Evolutionary conservation across 1,140 invertebrate genomes (phyloP).

Genomic region (Drosophila orosa): DNA sequence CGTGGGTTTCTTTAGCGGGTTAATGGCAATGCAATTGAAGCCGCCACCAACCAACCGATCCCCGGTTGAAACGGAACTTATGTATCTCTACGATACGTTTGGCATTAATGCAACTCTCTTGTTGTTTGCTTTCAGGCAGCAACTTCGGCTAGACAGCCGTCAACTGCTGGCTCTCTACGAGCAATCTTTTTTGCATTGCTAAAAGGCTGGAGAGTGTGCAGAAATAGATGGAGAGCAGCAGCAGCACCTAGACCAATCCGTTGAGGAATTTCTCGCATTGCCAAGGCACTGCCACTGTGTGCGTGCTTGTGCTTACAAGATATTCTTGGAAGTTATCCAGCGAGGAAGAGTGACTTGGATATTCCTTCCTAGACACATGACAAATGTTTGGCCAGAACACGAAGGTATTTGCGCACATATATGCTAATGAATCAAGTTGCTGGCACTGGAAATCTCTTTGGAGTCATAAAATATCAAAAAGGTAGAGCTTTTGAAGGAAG

Average conservation of each 20-base stretch:
- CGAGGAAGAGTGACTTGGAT: slow-evolving; percentile 31
- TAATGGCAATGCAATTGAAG: slow-evolving; percentile 54
- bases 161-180: slow-evolving; percentile 12
- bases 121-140: slow-evolving; percentile 30
- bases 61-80: slow-evolving; percentile 50
- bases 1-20: slow-evolving; percentile 45
- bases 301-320: slow-evolving; percentile 36
- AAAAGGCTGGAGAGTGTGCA: slow-evolving; percentile 21
- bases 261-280: slow-evolving; percentile 50
- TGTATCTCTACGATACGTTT: slow-evolving; percentile 26
- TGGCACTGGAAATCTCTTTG: not conserved
- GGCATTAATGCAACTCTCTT: slow-evolving; percentile 44
- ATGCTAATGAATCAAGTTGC: slow-evolving; percentile 39
- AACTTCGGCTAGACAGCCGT: slow-evolving; percentile 36
- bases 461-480: slow-evolving; percentile 5
- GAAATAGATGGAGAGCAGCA: slow-evolving; percentile 12
- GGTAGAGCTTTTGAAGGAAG: not conserved
- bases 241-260: slow-evolving; percentile 12
- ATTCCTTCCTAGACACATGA: slow-evolving; percentile 43
- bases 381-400: slow-evolving; percentile 46
- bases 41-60: slow-evolving; percentile 14
- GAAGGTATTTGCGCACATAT: slow-evolving; percentile 11
- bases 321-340: slow-evolving; percentile 56
- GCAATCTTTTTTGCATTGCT: slow-evolving; percentile 37
- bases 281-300: slow-evolving; percentile 5